Percentiles rank a stretch among this genome's conserved stretches.
Evolutionary conservation across 2,797 vertebrate species (phyloP).

Genomic region (Mastacembelus armatus): DNA sequence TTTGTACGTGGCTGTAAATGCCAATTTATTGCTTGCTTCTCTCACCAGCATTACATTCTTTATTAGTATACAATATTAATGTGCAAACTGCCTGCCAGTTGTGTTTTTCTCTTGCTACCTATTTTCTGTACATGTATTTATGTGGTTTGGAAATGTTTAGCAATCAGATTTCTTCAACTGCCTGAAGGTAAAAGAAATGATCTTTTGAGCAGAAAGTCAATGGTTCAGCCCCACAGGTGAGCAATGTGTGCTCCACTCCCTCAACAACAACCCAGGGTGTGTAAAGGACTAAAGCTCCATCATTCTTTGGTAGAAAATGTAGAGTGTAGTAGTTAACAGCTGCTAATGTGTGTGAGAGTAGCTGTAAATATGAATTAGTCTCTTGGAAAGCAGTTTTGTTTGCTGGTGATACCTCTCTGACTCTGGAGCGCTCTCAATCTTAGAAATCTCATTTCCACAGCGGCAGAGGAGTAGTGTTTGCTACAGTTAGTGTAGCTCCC

Average conservation of each 20-base stretch:
- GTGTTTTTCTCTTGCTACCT: no score
- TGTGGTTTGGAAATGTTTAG: no score
- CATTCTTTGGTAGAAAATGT: neutral
- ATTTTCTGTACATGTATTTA: no score
- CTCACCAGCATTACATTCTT: no score
- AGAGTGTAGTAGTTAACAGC: constrained; percentile 1
- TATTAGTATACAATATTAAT: no score
- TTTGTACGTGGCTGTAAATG: no score
- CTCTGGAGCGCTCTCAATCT: constrained; percentile 18
- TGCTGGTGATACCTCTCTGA: constrained; percentile 12
- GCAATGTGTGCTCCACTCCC: constrained; percentile 2
- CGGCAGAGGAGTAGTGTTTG: constrained; percentile 16
- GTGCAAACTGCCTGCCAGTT: no score
- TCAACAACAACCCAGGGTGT: constrained; percentile 25
- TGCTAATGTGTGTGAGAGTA: constrained; percentile 9
- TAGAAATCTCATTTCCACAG: constrained; percentile 34
- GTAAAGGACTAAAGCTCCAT: constrained; percentile 21
- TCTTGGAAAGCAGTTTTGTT: neutral
- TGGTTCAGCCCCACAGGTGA: constrained; percentile 8
- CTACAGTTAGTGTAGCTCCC: constrained; percentile 34
- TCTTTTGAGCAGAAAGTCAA: constrained; percentile 4
- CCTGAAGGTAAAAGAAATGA: neutral
- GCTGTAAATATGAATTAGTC: constrained; percentile 18
- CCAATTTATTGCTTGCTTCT: no score
- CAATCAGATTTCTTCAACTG: constrained; percentile 21